A percentile compares a stretch with the other conserved stretches of the same genome.
Evolutionary conservation across 53 echinoderm and acorn worm species (phyloP).

Genomic region (Holothuria leucospilota): DNA sequence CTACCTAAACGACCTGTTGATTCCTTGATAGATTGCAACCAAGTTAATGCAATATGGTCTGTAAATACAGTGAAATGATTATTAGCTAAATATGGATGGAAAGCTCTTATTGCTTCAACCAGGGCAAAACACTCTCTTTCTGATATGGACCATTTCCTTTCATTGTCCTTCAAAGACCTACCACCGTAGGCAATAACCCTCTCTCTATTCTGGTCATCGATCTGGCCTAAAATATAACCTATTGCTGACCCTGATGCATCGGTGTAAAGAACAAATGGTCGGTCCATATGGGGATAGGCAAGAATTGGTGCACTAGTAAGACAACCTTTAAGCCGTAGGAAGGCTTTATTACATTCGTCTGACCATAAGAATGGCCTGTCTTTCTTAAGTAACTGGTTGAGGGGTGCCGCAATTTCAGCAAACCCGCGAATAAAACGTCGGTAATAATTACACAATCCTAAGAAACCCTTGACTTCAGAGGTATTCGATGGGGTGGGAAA

Average conservation of each 20-base stretch:
- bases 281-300: conserved; percentile 58
- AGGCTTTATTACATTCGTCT: conserved; percentile 61
- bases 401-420: conserved; percentile 8
- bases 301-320: conserved; percentile 48
- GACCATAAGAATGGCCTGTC: too few relatives aligned
- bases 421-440: conserved; percentile 18
- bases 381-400: too few relatives aligned
- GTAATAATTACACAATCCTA: conserved; percentile 68
- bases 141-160: conserved; percentile 27
- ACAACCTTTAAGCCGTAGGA: conserved; percentile 5
- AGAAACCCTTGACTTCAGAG: not conserved
- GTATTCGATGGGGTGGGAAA: not conserved
- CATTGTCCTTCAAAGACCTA: conserved; percentile 24
- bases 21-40: conserved; percentile 37
- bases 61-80: conserved; percentile 36
- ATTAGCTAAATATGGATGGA: conserved; percentile 31
- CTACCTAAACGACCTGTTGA: conserved; percentile 36
- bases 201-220: not conserved
- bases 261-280: conserved; percentile 42
- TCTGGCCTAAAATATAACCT: conserved; percentile 59
- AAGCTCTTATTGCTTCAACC: conserved; percentile 18
- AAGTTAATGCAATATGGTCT: conserved; percentile 31
- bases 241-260: conserved; percentile 48
- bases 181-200: conserved; percentile 39
- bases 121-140: conserved; percentile 40